phyloP scores from a whole-genome alignment of 2,113 vertebrate genomes.

The Pterophyllum scalare region DNA sequence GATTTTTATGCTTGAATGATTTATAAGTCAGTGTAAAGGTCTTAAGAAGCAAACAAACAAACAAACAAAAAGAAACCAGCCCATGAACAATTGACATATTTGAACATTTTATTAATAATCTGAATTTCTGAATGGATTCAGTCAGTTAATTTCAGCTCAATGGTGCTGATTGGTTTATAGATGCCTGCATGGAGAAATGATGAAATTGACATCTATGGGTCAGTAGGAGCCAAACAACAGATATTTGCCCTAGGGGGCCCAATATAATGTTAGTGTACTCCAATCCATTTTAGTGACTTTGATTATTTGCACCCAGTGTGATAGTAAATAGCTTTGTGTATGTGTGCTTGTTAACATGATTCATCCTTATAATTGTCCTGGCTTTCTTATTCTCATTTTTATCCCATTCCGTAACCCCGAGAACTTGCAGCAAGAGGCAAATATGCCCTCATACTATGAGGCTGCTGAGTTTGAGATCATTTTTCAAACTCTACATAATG shows the following conservation, averaged over 20 bases:
- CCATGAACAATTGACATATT: not conserved
- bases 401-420: not conserved
- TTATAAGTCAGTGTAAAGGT: too few relatives aligned
- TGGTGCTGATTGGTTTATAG: not conserved
- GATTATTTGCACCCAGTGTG: slow-evolving; percentile 6
- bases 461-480: slow-evolving; percentile 3
- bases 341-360: not conserved
- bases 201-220: not conserved
- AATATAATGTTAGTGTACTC: not conserved
- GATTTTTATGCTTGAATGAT: too few relatives aligned
- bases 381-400: not conserved
- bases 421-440: not conserved
- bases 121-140: not conserved
- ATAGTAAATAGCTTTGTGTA: not conserved
- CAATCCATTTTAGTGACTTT: not conserved
- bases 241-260: not conserved
- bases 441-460: not conserved
- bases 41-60: too few relatives aligned
- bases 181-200: not conserved
- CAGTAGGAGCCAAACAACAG: not conserved
- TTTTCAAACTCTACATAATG: slow-evolving; percentile 2
- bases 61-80: too few relatives aligned
- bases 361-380: not conserved
- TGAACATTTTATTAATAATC: not conserved
- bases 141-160: not conserved